Percentiles rank a stretch among this genome's conserved stretches.
These are phyloP conservation scores for Tenthredo notha DNA, from an alignment of 2,888 invertebrate species.

Conservation along the genomic window DNA sequence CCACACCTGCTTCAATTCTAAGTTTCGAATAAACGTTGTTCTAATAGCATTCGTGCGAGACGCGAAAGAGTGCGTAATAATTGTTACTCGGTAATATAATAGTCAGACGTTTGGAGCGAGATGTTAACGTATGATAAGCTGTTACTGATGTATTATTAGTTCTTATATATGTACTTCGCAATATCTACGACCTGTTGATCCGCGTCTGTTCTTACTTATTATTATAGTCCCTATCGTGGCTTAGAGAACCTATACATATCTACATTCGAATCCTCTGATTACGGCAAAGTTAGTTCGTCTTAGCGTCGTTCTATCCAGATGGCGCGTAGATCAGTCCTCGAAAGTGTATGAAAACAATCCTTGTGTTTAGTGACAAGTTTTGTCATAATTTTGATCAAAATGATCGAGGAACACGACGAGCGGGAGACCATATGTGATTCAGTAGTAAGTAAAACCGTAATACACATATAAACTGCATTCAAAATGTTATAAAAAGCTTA, in stretches of 20 bases:
- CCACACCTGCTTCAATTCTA: background rate
- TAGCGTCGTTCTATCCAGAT: background rate
- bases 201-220: background rate
- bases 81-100: background rate
- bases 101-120: background rate
- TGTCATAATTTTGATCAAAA: conserved; percentile 71
- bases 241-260: background rate
- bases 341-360: conserved; percentile 73
- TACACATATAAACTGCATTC: background rate
- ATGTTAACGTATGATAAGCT: background rate
- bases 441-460: conserved; percentile 82
- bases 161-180: background rate
- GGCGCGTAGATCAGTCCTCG: conserved; percentile 66
- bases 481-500: conserved; percentile 29
- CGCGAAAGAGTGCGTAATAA: background rate
- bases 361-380: conserved; percentile 64
- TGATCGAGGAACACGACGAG: conserved; percentile 78
- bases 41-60: background rate
- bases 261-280: background rate
- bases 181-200: conserved; percentile 4
- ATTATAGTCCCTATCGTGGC: background rate
- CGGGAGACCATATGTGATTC: conserved; percentile 90
- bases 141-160: background rate
- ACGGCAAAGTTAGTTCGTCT: conserved; percentile 25
- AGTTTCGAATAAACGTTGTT: background rate